phyloP scores from a whole-genome alignment of 2,797 vertebrate genomes.

The Dicrostonyx torquatus region DNA sequence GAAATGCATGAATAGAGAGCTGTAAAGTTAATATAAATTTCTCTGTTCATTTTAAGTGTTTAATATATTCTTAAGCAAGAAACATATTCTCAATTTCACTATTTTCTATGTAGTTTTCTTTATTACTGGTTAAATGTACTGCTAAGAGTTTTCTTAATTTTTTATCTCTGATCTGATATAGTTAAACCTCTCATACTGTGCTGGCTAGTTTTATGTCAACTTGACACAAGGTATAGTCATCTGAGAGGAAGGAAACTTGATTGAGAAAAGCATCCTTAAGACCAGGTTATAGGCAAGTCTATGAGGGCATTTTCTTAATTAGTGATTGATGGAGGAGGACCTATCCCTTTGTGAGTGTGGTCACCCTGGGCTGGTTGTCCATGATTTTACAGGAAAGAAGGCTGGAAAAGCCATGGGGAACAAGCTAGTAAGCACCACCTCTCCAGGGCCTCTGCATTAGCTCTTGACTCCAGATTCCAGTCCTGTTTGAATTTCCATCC shows the following conservation, averaged over 20 bases:
- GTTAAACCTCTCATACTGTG: constrained; percentile 13
- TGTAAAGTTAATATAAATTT: constrained; percentile 74
- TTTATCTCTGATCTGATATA: constrained; percentile 65
- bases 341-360: background rate
- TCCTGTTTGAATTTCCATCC: background rate
- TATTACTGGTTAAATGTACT: constrained; percentile 55
- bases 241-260: background rate
- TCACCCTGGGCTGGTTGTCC: background rate
- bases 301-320: background rate
- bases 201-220: background rate
- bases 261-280: background rate
- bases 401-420: background rate
- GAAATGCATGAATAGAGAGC: constrained; percentile 51
- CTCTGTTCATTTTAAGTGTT: constrained; percentile 64
- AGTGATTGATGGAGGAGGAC: background rate
- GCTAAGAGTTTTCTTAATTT: constrained; percentile 52
- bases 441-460: background rate
- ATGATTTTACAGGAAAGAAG: too few species aligned
- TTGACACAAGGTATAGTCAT: background rate
- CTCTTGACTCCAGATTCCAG: background rate
- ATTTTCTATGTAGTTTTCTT: constrained; percentile 54
- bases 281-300: background rate
- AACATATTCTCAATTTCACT: constrained; percentile 54
- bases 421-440: background rate
- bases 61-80: constrained; percentile 65